Base-by-base conservation (phyloP, 2,888 invertebrate genomes). In the Poecilobothrus nobilitatus region DNA sequence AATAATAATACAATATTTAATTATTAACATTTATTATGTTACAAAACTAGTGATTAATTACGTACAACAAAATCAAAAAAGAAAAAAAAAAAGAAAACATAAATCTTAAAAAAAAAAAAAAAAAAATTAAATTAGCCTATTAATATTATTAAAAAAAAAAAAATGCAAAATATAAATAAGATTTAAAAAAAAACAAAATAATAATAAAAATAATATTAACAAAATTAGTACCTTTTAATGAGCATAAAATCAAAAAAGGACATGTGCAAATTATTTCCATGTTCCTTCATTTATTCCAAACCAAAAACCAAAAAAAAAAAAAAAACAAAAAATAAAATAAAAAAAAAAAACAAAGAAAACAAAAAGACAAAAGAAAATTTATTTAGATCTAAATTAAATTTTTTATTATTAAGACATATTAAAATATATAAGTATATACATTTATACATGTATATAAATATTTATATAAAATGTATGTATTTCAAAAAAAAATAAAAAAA, bases 261-360 rank as follows among this genome's bases (percentile, higher is more conserved):
- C 65, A 65, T 65, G 65, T n/a, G 65, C 18, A 53, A 65, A 65
- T 63, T 20, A 65, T 65, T 63, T 65, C 65, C 65, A 65, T 65
- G 65, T 65, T 34, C 33, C 65, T 37, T 65, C 65, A 27, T 37
- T 37, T 65, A 34, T 65, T 65, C 33, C 37, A 34, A 53, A 53
- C 2, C 21, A 53, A 53, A 15, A 53, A 53, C 7, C 12, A 53
- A 53, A 53, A 53, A 53, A 9, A 53, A 53, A 53, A 53, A 53
- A 53, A 15, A 53, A 53, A 53, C 53, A 53, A 53, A 53, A 18
- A 53, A 53, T 10, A 53, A 53, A 53, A 53, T 15, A 9, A 53
- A 53, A 53, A 53, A 53, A 53, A 53, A 15, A 53, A 53, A 53
- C 53, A 53, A 53, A 53, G 15, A 53, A 53, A 53, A 53, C 15